phyloP scores from a whole-genome alignment of 2,113 vertebrate genomes.

The Phoenicopterus ruber region DNA sequence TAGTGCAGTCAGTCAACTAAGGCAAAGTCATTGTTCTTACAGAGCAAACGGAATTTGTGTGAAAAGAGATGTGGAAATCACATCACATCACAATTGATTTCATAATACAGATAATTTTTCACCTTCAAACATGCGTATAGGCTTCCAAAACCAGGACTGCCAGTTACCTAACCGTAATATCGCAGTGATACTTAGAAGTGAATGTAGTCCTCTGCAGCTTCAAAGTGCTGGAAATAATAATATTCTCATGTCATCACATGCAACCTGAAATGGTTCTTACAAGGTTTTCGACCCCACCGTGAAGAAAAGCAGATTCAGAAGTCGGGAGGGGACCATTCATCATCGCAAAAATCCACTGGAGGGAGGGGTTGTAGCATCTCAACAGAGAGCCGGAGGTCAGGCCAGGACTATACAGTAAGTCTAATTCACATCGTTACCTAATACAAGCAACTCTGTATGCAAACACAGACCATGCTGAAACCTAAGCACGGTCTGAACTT shows the following conservation, averaged over 20 bases:
- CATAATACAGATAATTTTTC: background rate
- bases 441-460: background rate
- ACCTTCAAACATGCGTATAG: background rate
- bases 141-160: background rate
- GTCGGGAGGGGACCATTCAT: background rate
- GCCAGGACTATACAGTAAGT: background rate
- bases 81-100: background rate
- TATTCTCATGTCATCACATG: accelerated
- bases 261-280: background rate
- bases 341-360: background rate
- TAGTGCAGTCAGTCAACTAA: background rate
- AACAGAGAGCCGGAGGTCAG: background rate
- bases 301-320: background rate
- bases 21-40: background rate
- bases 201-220: background rate
- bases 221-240: background rate
- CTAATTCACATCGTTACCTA: background rate
- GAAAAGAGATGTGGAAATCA: background rate
- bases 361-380: background rate
- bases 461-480: background rate
- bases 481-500: background rate
- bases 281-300: accelerated
- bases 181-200: background rate
- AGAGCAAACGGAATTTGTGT: background rate
- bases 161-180: background rate